Base-by-base conservation (phyloP, 2,888 invertebrate genomes). In the Melanargia galathea region DNA sequence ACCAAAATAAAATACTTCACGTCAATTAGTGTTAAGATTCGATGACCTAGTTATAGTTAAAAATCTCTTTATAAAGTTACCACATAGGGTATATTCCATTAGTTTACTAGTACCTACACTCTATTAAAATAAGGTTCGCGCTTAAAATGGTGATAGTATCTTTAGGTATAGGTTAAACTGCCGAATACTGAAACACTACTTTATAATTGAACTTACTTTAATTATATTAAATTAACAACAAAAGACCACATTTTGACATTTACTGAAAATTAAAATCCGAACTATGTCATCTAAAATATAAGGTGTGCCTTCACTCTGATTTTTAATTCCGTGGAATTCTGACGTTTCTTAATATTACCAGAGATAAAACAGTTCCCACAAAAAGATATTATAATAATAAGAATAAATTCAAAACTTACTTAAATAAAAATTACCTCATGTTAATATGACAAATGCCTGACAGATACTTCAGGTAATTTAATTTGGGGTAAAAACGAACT, bases 11-110 rank as follows among this genome's bases (percentile, higher is more conserved):
- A 77, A 81, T 84, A 86, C 82, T 75, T 72, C 69, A 77, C 73
- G 88, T 89, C 88, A 89, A 89, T 89, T 89, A 88, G 75, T 71
- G 70, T 72, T 66, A 69, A 60, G 6, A 11, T 2, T 20, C 8
- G 30, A 65, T 58, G 51, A 62, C 38, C 11, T 52, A 56, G 35
- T 13, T 51, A 46, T n/a, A 45, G 57, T 46, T 51, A 62, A 51
- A 38, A 51, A 64, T 63, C 43, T 63, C 38, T 62, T n/a, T 49
- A 56, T 45, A 52, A 65, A 49, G 60, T 61, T 62, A 59, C 64
- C 54, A 60, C 24, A 45, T 49, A 49, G 52, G 40, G 24, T 55
- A 59, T 49, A 46, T 60, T 60, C 48, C 26, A 55, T 26, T 55
- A 55, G 55, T 16, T 22, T 35, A n/a, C n/a, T 55, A 55, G 3